phyloP scores from a whole-genome alignment of 2,888 invertebrate species.

The Pseudococcus viburni region DNA sequence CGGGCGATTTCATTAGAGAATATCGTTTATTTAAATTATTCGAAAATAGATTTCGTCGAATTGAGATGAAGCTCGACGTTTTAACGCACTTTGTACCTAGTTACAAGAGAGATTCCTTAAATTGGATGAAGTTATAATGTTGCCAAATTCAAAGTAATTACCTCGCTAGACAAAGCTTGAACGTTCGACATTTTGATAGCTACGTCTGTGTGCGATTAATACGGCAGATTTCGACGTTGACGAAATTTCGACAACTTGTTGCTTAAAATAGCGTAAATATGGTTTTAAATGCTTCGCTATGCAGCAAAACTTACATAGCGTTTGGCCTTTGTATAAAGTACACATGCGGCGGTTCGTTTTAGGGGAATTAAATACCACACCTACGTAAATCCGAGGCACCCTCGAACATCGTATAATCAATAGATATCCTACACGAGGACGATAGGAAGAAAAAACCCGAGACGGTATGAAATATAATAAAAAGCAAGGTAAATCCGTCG shows the following conservation, averaged over 20 bases:
- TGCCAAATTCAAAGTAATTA: conserved; percentile 31
- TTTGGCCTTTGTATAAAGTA: neutral
- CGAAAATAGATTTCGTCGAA: neutral
- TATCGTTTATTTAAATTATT: neutral
- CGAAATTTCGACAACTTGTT: conserved; percentile 41
- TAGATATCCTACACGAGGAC: neutral
- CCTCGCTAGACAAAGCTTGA: neutral
- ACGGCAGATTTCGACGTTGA: neutral
- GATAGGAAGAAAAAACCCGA: neutral
- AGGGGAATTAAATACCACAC: conserved; percentile 1
- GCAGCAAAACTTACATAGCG: neutral
- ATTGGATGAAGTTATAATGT: neutral
- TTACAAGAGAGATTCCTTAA: neutral
- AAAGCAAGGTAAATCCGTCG: neutral
- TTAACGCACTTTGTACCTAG: neutral
- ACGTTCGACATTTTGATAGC: neutral
- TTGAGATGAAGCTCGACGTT: neutral
- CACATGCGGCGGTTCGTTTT: neutral
- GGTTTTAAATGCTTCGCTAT: neutral
- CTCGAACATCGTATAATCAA: neutral
- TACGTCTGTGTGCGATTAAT: conserved; percentile 4
- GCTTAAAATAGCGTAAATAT: neutral
- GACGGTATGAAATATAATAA: neutral
- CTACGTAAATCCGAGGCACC: neutral
- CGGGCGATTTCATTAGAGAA: no score